Conservation (phyloP, 1,140 invertebrate species). For the Bilobella aurantiaca region DNA sequence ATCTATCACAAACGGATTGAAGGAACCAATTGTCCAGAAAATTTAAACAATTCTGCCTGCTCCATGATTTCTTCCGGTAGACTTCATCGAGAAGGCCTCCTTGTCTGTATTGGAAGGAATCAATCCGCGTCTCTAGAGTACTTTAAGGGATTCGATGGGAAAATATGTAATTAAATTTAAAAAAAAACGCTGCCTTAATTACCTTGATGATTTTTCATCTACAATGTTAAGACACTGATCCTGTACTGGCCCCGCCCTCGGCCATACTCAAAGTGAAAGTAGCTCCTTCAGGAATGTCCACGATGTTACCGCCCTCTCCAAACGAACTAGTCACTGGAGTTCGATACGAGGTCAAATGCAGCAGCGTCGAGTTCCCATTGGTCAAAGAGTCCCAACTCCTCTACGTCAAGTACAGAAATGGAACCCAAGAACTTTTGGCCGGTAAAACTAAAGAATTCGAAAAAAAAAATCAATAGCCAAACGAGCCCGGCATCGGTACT, state of each 20-base stretch:
- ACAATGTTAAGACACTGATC: background rate
- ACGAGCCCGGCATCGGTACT: too few relatives aligned
- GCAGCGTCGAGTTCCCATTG: background rate
- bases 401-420: background rate
- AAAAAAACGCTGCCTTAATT: background rate
- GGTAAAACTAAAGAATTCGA: background rate
- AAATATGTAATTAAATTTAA: background rate
- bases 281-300: background rate
- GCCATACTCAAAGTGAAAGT: background rate
- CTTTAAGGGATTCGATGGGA: background rate
- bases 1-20: background rate
- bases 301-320: too few relatives aligned
- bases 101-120: background rate
- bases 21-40: background rate
- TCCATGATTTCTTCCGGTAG: background rate
- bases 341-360: background rate
- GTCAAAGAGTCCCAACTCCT: background rate
- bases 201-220: background rate
- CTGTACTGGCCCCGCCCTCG: background rate
- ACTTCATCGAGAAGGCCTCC: background rate
- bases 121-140: background rate
- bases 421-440: background rate
- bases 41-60: background rate
- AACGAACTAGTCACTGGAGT: background rate
- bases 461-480: too few relatives aligned